Percentiles rank a stretch among this genome's conserved stretches.
Conservation (phyloP, 2,888 invertebrate genomes). For the Lasiommata megera region DNA sequence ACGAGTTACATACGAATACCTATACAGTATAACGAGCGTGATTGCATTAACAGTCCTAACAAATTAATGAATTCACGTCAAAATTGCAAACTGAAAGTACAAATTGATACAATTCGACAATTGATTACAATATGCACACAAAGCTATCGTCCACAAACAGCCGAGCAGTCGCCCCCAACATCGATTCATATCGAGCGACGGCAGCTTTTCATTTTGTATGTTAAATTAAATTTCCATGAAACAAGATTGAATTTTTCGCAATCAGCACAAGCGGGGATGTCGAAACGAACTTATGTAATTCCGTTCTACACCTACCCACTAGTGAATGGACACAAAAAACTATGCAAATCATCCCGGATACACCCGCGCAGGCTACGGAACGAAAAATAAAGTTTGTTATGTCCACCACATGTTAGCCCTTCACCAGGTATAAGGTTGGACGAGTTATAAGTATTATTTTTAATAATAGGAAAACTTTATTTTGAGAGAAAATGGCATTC, state of each 20-base stretch:
- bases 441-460: too few species aligned
- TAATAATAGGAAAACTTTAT: too few species aligned
- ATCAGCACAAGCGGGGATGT: conserved; percentile 65
- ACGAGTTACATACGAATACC: conserved; percentile 20
- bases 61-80: conserved; percentile 71
- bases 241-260: conserved; percentile 81
- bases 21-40: conserved; percentile 35
- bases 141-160: conserved; percentile 72
- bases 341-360: conserved; percentile 2
- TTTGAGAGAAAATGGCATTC: too few species aligned
- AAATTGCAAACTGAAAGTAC: conserved; percentile 75
- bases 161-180: conserved; percentile 70
- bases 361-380: not conserved
- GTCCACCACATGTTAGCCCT: too few species aligned
- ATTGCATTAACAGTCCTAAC: conserved; percentile 52
- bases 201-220: conserved; percentile 79
- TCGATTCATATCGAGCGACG: conserved; percentile 76
- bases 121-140: conserved; percentile 79
- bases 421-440: too few species aligned
- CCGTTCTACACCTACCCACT: conserved; percentile 36
- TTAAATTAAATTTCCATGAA: conserved; percentile 82
- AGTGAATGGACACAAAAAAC: conserved; percentile 11
- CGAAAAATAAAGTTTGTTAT: not conserved
- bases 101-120: conserved; percentile 75
- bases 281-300: conserved; percentile 51